These are phyloP conservation scores for Pammene aurita DNA, from an alignment of 2,888 invertebrate genomes.

Conservation along the genomic window DNA sequence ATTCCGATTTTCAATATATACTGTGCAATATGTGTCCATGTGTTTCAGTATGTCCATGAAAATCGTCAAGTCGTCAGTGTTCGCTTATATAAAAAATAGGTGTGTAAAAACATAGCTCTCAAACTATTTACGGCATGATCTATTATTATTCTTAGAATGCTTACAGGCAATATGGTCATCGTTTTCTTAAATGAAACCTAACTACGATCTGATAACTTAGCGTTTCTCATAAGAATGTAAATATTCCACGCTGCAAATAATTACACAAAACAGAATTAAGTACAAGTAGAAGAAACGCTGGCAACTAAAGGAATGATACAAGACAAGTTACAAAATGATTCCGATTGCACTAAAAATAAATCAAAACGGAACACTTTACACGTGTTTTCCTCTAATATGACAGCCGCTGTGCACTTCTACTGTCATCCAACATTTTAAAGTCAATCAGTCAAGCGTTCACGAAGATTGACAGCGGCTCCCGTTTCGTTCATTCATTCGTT, in stretches of 20 bases:
- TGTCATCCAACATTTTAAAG: constrained; percentile 41
- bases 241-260: too few species aligned
- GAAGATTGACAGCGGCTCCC: constrained; percentile 34
- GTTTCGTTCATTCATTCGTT: constrained; percentile 34
- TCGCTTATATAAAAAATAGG: too few species aligned
- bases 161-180: too few species aligned
- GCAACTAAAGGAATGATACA: background rate
- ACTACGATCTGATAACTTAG: too few species aligned
- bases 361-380: constrained; percentile 32
- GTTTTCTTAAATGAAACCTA: too few species aligned
- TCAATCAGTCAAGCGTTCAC: constrained; percentile 38
- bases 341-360: constrained; percentile 16
- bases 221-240: too few species aligned
- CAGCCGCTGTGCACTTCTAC: constrained; percentile 37
- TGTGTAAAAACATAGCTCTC: too few species aligned
- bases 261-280: background rate
- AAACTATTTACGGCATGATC: too few species aligned
- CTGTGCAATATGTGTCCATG: too few species aligned
- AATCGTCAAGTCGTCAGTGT: too few species aligned
- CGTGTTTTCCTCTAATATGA: constrained; percentile 38
- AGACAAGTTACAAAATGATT: constrained; percentile 17
- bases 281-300: background rate
- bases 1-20: background rate
- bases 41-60: too few species aligned
- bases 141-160: too few species aligned